A percentile compares a stretch with the other conserved stretches of the same genome.
These are phyloP conservation scores for Cyphomyrus discorhynchus DNA, from an alignment of 2,113 vertebrate species.

Conservation along the genomic window DNA sequence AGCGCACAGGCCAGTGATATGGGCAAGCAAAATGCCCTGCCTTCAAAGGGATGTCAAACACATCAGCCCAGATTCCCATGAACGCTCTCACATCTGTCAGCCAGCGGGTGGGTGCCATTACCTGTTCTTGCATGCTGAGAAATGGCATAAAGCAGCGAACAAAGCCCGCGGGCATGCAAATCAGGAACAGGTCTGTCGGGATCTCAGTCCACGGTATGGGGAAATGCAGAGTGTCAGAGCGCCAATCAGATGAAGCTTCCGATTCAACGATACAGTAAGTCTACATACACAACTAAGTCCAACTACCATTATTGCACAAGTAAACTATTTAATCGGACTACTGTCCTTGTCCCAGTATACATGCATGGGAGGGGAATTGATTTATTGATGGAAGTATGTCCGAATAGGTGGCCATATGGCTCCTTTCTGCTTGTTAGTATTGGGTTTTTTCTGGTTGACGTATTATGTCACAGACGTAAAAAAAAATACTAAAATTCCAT, in stretches of 20 bases:
- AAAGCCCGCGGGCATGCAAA: neutral
- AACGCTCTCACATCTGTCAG: neutral
- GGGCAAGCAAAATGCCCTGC: neutral
- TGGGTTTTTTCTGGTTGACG: too few relatives aligned
- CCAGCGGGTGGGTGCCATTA: neutral
- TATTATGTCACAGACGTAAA: too few relatives aligned
- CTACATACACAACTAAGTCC: too few relatives aligned
- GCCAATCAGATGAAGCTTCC: neutral
- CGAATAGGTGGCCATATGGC: too few relatives aligned
- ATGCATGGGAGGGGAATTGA: too few relatives aligned
- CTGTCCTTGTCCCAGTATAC: too few relatives aligned
- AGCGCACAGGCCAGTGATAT: neutral
- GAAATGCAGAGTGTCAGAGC: neutral
- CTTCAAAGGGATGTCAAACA: neutral
- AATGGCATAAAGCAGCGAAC: neutral
- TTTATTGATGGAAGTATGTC: too few relatives aligned
- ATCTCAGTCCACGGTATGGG: neutral
- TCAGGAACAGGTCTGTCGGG: neutral
- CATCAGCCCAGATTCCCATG: neutral
- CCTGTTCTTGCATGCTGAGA: slow-evolving; percentile 4
- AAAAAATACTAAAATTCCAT: too few relatives aligned
- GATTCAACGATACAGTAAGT: neutral
- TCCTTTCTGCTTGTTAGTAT: too few relatives aligned
- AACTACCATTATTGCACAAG: too few relatives aligned
- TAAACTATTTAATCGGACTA: too few relatives aligned